phyloP scores from a whole-genome alignment of 2,888 invertebrate genomes.

The Drosophila leonis region DNA sequence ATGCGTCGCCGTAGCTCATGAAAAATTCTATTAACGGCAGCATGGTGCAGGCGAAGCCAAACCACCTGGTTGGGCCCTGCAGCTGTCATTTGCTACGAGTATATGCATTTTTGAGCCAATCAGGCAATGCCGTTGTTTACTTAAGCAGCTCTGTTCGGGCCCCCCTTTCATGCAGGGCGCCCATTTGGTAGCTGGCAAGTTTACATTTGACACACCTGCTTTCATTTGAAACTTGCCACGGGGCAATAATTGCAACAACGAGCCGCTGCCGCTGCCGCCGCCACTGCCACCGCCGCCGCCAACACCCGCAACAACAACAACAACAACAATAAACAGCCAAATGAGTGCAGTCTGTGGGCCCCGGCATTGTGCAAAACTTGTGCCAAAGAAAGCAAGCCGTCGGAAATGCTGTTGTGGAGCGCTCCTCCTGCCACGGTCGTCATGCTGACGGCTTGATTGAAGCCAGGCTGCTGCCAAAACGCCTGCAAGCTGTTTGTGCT shows the following conservation, averaged over 20 bases:
- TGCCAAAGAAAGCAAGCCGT: constrained; percentile 57
- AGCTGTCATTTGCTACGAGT: constrained; percentile 51
- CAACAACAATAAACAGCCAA: constrained; percentile 41
- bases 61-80: constrained; percentile 21
- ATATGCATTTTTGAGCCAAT: constrained; percentile 76
- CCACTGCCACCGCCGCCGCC: constrained; percentile 38
- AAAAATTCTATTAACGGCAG: constrained; percentile 76
- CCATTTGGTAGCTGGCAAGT: constrained; percentile 37
- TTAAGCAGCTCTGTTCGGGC: constrained; percentile 33
- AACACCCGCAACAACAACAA: constrained; percentile 56
- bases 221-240: constrained; percentile 75
- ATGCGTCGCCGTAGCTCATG: constrained; percentile 66
- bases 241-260: constrained; percentile 73
- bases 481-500: constrained; percentile 54
- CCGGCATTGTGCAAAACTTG: constrained; percentile 58
- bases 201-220: constrained; percentile 81
- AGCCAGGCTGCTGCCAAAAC: constrained; percentile 46
- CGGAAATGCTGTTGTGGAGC: constrained; percentile 40
- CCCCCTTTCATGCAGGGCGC: not conserved
- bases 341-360: constrained; percentile 52
- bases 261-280: constrained; percentile 22
- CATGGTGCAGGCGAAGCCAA: constrained; percentile 8
- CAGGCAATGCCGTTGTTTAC: constrained; percentile 68
- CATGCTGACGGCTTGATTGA: constrained; percentile 64
- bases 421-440: not conserved